Evolutionary conservation across 2,113 vertebrate species (phyloP).

Genomic region (Syngnathus typhle): DNA sequence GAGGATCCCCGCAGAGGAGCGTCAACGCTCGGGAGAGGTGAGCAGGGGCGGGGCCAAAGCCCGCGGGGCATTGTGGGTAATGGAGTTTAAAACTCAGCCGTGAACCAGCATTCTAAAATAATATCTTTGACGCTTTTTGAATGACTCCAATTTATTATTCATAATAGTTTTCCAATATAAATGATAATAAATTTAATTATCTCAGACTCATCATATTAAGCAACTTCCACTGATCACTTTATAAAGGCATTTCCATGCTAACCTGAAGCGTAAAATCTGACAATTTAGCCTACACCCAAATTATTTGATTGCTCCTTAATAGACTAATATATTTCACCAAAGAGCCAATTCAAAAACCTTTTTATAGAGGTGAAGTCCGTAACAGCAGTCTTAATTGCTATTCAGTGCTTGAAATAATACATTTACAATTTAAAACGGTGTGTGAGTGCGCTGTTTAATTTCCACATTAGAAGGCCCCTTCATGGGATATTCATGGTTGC

Average conservation of each 20-base stretch:
- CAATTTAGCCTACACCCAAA: not conserved
- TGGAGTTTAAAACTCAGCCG: constrained; percentile 36
- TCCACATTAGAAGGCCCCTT: constrained; percentile 47
- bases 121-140: no score
- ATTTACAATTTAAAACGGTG: constrained; percentile 47
- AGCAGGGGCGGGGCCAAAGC: constrained; percentile 30
- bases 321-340: not conserved
- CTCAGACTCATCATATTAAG: no score
- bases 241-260: not conserved
- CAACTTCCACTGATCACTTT: not conserved
- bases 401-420: constrained; percentile 31
- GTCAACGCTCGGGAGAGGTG: constrained; percentile 48
- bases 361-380: constrained; percentile 17
- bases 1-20: constrained; percentile 47
- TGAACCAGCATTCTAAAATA: no score
- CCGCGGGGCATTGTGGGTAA: constrained; percentile 50
- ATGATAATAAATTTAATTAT: no score
- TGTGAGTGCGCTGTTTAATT: constrained; percentile 21
- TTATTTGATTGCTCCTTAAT: not conserved
- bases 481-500: constrained; percentile 49
- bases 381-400: constrained; percentile 35
- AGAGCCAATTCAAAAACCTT: constrained; percentile 1
- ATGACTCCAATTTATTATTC: no score
- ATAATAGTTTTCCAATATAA: no score
- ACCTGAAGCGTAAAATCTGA: not conserved